Evolutionary conservation across 2,888 invertebrate genomes (phyloP), one percentile per base, ranked within the genome.

Genomic region (Herminia tarsipennalis): DNA sequence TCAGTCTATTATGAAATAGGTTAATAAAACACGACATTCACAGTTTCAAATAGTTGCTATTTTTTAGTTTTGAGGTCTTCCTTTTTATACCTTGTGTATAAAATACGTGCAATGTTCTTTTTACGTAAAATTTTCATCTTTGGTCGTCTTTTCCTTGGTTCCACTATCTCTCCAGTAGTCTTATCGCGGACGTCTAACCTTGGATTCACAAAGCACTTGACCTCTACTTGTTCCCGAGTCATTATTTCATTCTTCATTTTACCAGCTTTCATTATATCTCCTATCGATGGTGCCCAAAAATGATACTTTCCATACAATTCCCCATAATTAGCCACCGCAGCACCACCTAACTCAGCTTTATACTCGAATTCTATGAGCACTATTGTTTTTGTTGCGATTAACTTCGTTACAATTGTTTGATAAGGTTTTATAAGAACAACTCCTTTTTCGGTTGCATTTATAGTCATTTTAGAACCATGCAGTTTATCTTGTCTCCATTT

Each of bases 301-400:
- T 88, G 84, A 47, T 88, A 80, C 52, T 78, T 81, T 0, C 88
- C 88, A 16, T 84, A 86, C 6, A 70, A 6, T 1, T 58, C 53
- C 0, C 71, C 78, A 33, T 78, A 88, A 51, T 86, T 83, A 0
- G 73, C 73, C 13, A 88, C 65, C 0, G 84, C 28, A 41, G 64
- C 73, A 0, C 88, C 88, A 10, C 65, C 45, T 1, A 89, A 50
- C 16, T 55, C 47, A 0, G 86, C 79, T 14, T 56, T 36, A 17
- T 81, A 84, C 1, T 64, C 53, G 1, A 88, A 39, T 67, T 81
- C 73, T 0, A 86, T 27, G 0, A 84, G 17, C 0, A 86, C 30
- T 18, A 75, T 73, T 0, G 76, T 75, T 64, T 76, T 80, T 2
- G 61, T 66, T 2, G 76, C 87, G 1, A 38, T 59, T 28, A 89